Percentiles rank a stretch among this genome's conserved stretches.
phyloP scores from a whole-genome alignment of 2,888 invertebrate genomes.

The Drosophila nr. perissopoda region DNA sequence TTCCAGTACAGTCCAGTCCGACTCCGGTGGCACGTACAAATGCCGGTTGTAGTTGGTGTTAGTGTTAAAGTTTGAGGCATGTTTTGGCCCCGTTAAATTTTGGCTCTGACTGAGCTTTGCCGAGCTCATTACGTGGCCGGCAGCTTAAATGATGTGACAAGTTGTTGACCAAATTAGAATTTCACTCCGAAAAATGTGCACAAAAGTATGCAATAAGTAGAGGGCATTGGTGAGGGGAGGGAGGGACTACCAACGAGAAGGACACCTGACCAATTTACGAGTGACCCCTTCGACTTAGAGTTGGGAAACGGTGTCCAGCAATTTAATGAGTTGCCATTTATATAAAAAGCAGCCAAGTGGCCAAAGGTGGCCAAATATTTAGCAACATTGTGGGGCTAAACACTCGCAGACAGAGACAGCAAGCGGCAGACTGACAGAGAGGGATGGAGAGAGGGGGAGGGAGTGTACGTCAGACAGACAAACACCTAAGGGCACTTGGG shows the following conservation, averaged over 20 bases:
- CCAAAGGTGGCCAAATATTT: conserved; percentile 77
- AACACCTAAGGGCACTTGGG: conserved; percentile 44
- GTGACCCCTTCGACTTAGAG: conserved; percentile 28
- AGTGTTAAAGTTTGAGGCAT: conserved; percentile 27
- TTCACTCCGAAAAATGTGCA: conserved; percentile 39
- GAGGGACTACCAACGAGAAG: not conserved
- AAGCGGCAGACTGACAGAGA: conserved; percentile 5
- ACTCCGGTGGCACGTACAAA: conserved; percentile 62
- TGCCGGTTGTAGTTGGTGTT: conserved; percentile 41
- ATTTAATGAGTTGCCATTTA: conserved; percentile 82
- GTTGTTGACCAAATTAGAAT: conserved; percentile 72
- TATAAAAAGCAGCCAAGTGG: conserved; percentile 71
- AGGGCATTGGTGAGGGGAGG: not conserved
- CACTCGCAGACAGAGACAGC: conserved; percentile 25
- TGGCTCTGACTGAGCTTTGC: conserved; percentile 56
- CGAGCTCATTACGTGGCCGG: conserved; percentile 76
- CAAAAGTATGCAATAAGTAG: conserved; percentile 38
- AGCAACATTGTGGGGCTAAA: conserved; percentile 59
- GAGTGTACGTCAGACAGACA: conserved; percentile 19
- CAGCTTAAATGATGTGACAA: conserved; percentile 73
- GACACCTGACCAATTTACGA: conserved; percentile 71
- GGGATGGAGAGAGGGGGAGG: not conserved
- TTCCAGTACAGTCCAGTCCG: conserved; percentile 20
- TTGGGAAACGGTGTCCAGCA: conserved; percentile 63
- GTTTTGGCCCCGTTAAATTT: conserved; percentile 36